Percentiles rank a stretch among this genome's conserved stretches.
phyloP scores from a whole-genome alignment of 2,797 vertebrate species.

The Syngnathus rostellatus region DNA sequence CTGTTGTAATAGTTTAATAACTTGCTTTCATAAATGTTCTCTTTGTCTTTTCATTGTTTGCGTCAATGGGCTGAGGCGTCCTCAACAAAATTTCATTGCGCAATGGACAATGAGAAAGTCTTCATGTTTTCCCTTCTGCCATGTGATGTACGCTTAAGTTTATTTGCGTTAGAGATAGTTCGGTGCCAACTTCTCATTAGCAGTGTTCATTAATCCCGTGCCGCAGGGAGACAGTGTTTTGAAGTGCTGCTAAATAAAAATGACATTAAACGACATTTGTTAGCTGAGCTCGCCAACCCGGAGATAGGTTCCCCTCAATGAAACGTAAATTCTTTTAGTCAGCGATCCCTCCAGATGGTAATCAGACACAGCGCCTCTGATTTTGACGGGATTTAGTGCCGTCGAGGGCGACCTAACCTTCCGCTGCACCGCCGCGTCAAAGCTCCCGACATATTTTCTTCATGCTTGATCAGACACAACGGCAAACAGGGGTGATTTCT shows the following conservation, averaged over 20 bases:
- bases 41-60: too few relatives aligned
- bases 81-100: too few relatives aligned
- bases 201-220: neutral
- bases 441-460: slow-evolving; percentile 64
- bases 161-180: too few relatives aligned
- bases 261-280: neutral
- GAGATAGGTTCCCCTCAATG: neutral
- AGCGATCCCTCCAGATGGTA: neutral
- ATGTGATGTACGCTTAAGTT: too few relatives aligned
- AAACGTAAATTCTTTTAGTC: neutral
- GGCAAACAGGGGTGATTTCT: slow-evolving; percentile 46
- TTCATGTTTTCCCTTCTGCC: too few relatives aligned
- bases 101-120: too few relatives aligned
- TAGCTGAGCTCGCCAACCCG: neutral
- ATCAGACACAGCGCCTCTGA: neutral
- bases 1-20: too few relatives aligned
- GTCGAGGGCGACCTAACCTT: slow-evolving; percentile 42
- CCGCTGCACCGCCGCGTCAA: slow-evolving; percentile 43
- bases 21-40: too few relatives aligned
- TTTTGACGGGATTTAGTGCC: slow-evolving; percentile 49
- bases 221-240: neutral
- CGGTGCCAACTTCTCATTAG: neutral
- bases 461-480: slow-evolving; percentile 42
- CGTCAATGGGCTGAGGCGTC: too few relatives aligned
- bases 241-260: neutral